phyloP scores from a whole-genome alignment of 2,113 vertebrate genomes.

The Bufo gargarizans region DNA sequence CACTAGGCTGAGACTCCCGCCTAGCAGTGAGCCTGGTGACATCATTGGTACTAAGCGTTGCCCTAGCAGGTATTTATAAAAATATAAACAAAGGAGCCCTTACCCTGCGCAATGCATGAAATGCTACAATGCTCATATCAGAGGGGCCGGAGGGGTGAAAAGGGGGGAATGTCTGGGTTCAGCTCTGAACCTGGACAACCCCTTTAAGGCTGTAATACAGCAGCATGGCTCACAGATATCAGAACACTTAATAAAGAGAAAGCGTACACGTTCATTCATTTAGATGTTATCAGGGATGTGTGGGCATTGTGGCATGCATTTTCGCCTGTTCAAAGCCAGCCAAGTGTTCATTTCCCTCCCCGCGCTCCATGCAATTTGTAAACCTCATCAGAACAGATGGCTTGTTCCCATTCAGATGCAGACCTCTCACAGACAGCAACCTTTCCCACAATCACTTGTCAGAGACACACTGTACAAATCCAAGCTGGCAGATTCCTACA shows the following conservation, averaged over 20 bases:
- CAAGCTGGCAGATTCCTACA: not conserved
- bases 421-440: not conserved
- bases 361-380: slow-evolving; percentile 11
- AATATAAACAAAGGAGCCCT: too few species aligned
- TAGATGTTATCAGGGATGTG: not conserved
- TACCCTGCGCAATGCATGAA: too few species aligned
- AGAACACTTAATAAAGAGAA: not conserved
- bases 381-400: slow-evolving; percentile 38
- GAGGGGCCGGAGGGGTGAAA: too few species aligned
- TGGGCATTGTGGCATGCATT: not conserved
- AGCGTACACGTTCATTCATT: not conserved
- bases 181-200: too few species aligned
- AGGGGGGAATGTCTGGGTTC: too few species aligned
- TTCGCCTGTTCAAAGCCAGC: not conserved
- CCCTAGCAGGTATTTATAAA: too few species aligned
- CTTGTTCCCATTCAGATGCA: slow-evolving; percentile 25
- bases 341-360: not conserved
- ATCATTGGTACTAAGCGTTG: too few species aligned
- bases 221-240: not conserved
- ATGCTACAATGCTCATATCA: too few species aligned
- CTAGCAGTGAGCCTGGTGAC: too few species aligned
- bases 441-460: not conserved
- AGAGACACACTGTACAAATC: slow-evolving; percentile 31
- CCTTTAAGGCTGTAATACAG: too few species aligned
- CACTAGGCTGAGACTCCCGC: too few species aligned